These are phyloP conservation scores for Tauraco erythrolophus DNA, from an alignment of 2,113 vertebrate genomes.

Conservation along the genomic window DNA sequence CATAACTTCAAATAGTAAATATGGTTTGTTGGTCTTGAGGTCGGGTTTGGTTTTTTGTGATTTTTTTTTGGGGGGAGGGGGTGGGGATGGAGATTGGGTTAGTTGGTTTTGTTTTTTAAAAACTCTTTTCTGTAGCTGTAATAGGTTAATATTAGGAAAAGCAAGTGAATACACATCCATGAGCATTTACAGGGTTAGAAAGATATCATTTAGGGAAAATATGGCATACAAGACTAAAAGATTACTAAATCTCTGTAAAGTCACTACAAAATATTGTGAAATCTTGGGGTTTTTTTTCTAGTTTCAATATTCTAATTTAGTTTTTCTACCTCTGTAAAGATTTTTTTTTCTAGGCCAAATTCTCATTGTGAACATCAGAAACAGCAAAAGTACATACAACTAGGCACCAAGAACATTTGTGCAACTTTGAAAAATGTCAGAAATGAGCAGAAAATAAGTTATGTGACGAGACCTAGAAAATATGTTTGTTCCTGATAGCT, in stretches of 20 bases:
- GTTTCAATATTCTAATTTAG: background rate
- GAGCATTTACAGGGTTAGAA: background rate
- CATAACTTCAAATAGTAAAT: background rate
- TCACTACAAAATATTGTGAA: background rate
- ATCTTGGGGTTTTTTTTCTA: background rate
- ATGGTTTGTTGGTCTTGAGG: background rate
- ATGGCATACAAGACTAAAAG: background rate
- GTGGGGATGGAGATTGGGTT: background rate
- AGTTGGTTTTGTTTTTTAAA: background rate
- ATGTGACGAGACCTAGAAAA: constrained; percentile 53
- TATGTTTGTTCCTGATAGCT: constrained; percentile 55
- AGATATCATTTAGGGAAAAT: background rate
- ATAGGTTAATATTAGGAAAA: background rate
- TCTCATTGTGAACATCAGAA: background rate
- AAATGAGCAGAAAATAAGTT: constrained; percentile 40
- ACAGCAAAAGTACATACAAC: background rate
- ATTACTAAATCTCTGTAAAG: background rate
- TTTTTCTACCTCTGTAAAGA: background rate
- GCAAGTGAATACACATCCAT: background rate
- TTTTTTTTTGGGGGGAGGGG: too few species aligned
- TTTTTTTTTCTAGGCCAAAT: background rate
- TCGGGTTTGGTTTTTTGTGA: background rate
- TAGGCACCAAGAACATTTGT: background rate
- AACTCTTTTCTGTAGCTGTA: background rate
- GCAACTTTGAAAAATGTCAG: constrained; percentile 37